These are phyloP conservation scores for Accipiter virgatus DNA, from an alignment of 2,113 vertebrate species.

Conservation along the genomic window DNA sequence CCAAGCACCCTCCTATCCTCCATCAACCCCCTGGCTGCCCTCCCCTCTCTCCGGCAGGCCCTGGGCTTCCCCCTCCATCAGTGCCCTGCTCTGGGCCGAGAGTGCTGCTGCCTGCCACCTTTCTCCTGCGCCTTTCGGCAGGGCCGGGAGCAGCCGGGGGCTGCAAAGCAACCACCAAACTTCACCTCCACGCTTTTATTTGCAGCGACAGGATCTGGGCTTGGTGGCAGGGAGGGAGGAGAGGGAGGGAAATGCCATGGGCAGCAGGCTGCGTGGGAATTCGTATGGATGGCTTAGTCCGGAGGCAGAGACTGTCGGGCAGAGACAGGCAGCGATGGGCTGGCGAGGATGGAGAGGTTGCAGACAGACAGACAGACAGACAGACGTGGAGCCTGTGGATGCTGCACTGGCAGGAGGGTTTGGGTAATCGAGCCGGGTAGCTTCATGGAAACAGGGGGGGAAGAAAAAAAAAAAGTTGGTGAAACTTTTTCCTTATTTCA, in stretches of 20 bases:
- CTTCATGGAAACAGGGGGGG: accelerated
- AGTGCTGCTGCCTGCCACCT: background rate
- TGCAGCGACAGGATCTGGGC: background rate
- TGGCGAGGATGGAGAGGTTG: background rate
- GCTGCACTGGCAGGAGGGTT: background rate
- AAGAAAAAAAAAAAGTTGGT: background rate
- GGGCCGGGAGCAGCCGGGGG: background rate
- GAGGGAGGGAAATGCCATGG: accelerated
- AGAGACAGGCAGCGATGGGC: background rate
- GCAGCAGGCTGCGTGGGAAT: background rate
- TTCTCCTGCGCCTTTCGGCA: accelerated
- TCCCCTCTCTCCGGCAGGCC: background rate
- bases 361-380: background rate
- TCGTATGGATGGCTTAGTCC: accelerated
- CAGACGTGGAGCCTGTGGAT: background rate
- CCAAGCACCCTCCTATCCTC: background rate
- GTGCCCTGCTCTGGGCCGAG: background rate
- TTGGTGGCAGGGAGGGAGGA: background rate
- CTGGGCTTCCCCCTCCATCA: background rate
- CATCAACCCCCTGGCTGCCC: accelerated
- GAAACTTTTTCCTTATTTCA: background rate
- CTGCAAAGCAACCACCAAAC: background rate
- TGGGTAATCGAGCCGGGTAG: background rate
- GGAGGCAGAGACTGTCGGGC: background rate
- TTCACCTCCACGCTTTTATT: background rate